Evolutionary conservation across 92 coral and sea anemone species (phyloP).

Genomic region (Epizoanthus scotinus): DNA sequence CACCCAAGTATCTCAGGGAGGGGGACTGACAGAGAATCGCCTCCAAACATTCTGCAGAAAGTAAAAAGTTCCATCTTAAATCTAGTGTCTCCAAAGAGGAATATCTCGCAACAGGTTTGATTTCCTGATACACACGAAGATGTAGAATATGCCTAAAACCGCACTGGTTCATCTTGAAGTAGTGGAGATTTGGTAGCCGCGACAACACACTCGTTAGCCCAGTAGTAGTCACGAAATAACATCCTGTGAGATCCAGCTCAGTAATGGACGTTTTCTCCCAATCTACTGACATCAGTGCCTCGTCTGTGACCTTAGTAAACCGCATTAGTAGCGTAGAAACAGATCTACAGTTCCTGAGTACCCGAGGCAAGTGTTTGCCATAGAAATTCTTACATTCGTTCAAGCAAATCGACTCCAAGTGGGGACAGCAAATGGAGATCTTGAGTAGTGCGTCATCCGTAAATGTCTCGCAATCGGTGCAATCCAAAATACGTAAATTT

Average conservation of each 20-base stretch:
- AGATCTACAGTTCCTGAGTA: constrained; percentile 73
- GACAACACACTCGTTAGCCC: constrained; percentile 90
- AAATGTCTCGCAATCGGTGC: constrained; percentile 90
- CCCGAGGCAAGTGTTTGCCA: constrained; percentile 81
- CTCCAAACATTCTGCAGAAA: constrained; percentile 97
- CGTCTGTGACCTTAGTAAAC: constrained; percentile 90
- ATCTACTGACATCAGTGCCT: constrained; percentile 83
- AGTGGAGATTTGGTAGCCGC: constrained; percentile 84
- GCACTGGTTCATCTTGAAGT: constrained; percentile 99
- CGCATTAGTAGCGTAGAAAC: constrained; percentile 93
- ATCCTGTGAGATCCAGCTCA: constrained; percentile 97
- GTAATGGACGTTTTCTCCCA: constrained; percentile 87
- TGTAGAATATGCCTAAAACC: constrained; percentile 97
- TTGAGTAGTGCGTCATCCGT: constrained; percentile 92
- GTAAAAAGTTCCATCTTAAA: constrained; percentile 94
- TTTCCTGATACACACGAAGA: constrained; percentile 94
- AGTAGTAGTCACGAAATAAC: constrained; percentile 96
- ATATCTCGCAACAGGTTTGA: constrained; percentile 77
- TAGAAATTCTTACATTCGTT: constrained; percentile 97
- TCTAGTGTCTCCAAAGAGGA: constrained; percentile 88
- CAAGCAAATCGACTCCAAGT: constrained; percentile 92
- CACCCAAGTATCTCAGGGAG: constrained; percentile 93
- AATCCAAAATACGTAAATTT: constrained; percentile 82
- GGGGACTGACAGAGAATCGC: constrained; percentile 94
- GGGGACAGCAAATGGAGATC: constrained; percentile 89